Evolutionary conservation across 2,888 invertebrate genomes (phyloP), one percentile per base, ranked within the genome.

Genomic region (Antheraea assamensis): DNA sequence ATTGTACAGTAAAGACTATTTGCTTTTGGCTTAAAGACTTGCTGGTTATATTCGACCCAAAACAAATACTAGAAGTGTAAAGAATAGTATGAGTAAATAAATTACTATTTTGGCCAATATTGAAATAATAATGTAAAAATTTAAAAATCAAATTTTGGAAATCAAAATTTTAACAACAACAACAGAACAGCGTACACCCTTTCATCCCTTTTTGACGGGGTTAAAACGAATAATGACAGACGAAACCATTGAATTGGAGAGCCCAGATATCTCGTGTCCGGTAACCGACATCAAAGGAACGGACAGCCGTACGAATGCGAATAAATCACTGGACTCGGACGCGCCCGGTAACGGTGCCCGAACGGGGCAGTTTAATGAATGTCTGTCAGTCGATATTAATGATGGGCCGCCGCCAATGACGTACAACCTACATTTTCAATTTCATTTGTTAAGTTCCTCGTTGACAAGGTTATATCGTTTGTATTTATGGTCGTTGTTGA

Each of bases 341-440:
- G 71, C 66, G 58, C 70, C 70, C 73, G 68, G 76, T 76, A 75
- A 58, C 72, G 70, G 76, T 76, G 76, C 64, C 72, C 74, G 72
- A 72, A 77, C 78, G 75, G 35, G 68, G 58, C 75, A 72, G 78
- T 78, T 78, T 82, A 82, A 82, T 80, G 81, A 77, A 82, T 82
- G 81, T 78, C 78, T 81, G 85, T 85, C 84, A 78, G 78, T 70
- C 74, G 73, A 78, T 81, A 83, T 83, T 82, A 84, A 84, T 83
- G 85, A 84, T 82, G 73, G 79, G 76, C 77, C 76, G 78, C 76
- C 52, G 71, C 73, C 78, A 77, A 71, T 72, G 72, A 72, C 55
- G 74, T 76, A 73, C 74, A 78, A 79, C 79, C 81, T 78, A 77
- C 76, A 71, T 77, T 75, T 74, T 75, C 74, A 74, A 77, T 75